These are phyloP conservation scores for Neofelis nebulosa DNA, from an alignment of 2,113 vertebrate genomes.

Conservation along the genomic window DNA sequence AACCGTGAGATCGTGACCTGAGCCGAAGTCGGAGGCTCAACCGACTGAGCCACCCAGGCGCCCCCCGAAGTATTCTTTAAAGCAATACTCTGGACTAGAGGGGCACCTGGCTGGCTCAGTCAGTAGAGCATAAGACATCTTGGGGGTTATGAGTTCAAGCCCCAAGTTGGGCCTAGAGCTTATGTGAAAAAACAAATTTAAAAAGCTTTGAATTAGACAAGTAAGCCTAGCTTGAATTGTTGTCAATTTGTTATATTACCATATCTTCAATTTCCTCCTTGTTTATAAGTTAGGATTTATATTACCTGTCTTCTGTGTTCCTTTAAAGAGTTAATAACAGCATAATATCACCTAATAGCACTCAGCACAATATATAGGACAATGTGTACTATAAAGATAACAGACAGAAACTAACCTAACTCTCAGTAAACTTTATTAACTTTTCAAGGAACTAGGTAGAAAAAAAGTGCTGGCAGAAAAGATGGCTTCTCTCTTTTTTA, in stretches of 20 bases:
- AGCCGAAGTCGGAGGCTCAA: too few species aligned
- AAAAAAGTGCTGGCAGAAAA: background rate
- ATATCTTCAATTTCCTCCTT: background rate
- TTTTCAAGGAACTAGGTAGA: background rate
- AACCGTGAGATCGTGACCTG: too few species aligned
- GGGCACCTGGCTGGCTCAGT: background rate
- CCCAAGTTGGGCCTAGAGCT: background rate
- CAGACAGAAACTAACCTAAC: background rate
- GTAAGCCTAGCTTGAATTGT: background rate
- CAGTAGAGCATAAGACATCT: background rate
- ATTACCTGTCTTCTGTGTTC: fast-evolving
- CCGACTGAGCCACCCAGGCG: too few species aligned
- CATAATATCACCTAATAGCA: background rate
- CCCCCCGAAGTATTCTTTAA: background rate
- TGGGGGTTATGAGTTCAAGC: background rate
- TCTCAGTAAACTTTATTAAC: background rate
- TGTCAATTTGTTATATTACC: background rate
- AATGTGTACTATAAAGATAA: background rate
- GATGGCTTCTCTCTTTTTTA: background rate
- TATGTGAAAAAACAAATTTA: background rate
- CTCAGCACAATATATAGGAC: background rate
- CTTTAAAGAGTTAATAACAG: background rate
- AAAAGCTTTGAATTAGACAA: background rate
- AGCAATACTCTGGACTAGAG: background rate
- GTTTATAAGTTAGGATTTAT: background rate